Evolutionary conservation across 1,140 invertebrate genomes (phyloP).

Genomic region (Hycleus cichorii): DNA sequence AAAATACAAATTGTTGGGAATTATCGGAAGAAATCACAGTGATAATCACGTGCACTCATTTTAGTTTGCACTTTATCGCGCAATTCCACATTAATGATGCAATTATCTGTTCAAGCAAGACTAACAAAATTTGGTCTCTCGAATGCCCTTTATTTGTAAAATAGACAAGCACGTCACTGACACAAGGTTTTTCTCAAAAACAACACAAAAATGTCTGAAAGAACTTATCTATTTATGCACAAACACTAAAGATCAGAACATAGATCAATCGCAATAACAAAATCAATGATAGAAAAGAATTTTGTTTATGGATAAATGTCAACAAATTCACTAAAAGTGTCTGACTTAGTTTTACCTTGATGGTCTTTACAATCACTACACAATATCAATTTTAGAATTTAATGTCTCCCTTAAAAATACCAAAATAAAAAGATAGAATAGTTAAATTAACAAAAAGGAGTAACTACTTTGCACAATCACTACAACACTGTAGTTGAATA

Average conservation of each 20-base stretch:
- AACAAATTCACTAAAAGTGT: conserved; percentile 6
- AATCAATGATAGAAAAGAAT: conserved; percentile 9
- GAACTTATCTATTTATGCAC: conserved; percentile 15
- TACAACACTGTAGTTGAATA: conserved; percentile 24
- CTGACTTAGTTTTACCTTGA: too few relatives aligned
- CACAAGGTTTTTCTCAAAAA: conserved; percentile 9
- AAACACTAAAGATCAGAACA: conserved; percentile 8
- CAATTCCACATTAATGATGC: not conserved
- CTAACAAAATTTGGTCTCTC: too few relatives aligned
- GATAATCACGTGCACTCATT: too few relatives aligned
- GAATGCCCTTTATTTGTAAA: too few relatives aligned
- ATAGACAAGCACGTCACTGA: conserved; percentile 1
- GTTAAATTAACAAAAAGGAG: not conserved
- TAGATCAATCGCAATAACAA: not conserved
- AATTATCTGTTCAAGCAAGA: not conserved
- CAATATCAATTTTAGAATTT: conserved; percentile 9
- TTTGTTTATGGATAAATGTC: not conserved
- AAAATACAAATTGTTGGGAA: too few relatives aligned
- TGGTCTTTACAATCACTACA: conserved; percentile 10
- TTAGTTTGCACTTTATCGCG: not conserved
- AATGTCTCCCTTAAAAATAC: not conserved
- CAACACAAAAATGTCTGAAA: conserved; percentile 10
- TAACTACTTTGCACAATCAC: conserved; percentile 28
- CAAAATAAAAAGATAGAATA: conserved; percentile 6
- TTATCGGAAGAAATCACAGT: too few relatives aligned